phyloP scores from a whole-genome alignment of 2,888 invertebrate genomes.

The Cremastinae sp. region DNA sequence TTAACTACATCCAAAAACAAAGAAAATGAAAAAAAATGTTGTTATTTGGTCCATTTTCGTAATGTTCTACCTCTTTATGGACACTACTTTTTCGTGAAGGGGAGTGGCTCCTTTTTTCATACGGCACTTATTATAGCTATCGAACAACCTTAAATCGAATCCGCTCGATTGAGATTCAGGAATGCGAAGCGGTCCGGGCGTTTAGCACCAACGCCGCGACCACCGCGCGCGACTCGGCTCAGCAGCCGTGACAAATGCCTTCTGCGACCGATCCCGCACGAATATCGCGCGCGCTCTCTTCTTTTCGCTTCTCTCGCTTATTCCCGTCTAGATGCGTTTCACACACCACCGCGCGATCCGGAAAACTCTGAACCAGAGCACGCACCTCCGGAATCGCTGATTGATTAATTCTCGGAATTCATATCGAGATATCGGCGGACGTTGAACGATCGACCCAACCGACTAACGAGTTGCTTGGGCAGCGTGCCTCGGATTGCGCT shows the following conservation, averaged over 20 bases:
- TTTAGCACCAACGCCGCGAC: slow-evolving; percentile 49
- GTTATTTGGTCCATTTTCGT: no score
- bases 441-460: slow-evolving; percentile 31
- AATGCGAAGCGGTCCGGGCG: slow-evolving; percentile 64
- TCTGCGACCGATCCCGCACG: slow-evolving; percentile 35
- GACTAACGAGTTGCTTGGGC: slow-evolving; percentile 46
- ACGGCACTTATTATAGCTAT: no score
- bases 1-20: no score
- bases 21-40: no score
- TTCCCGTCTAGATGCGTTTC: slow-evolving; percentile 29
- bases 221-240: slow-evolving; percentile 40
- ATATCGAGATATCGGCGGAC: slow-evolving; percentile 37
- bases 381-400: slow-evolving; percentile 26
- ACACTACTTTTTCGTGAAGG: no score
- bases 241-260: slow-evolving; percentile 47
- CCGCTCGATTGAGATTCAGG: slow-evolving; percentile 69
- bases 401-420: slow-evolving; percentile 36
- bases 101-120: no score
- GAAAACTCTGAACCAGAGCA: slow-evolving; percentile 19
- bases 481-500: no score
- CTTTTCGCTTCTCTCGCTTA: background rate
- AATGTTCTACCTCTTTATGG: no score
- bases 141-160: no score
- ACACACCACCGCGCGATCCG: slow-evolving; percentile 34
- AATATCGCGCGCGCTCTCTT: slow-evolving; percentile 7